A percentile compares a stretch with the other conserved stretches of the same genome.
Conservation (phyloP, 1,140 invertebrate species). For the Temnothorax nylanderi region DNA sequence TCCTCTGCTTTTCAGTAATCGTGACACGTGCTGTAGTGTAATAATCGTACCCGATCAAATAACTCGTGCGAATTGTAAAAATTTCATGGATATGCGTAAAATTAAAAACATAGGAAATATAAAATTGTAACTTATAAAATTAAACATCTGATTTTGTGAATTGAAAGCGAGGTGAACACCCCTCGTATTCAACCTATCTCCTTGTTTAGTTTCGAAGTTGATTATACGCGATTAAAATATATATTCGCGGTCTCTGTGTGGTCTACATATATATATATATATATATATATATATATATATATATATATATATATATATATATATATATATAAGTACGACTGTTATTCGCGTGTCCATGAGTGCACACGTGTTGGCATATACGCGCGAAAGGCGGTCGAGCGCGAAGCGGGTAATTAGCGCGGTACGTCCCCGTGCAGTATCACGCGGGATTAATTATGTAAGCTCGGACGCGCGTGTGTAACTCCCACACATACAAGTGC, state of each 20-base stretch:
- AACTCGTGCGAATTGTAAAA: neutral
- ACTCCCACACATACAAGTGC: conserved; percentile 37
- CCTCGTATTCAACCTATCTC: neutral
- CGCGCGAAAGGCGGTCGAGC: conserved; percentile 59
- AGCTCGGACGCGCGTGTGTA: conserved; percentile 53
- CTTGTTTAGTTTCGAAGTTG: conserved; percentile 7
- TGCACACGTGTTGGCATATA: neutral
- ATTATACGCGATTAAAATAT: conserved; percentile 51
- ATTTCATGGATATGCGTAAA: neutral
- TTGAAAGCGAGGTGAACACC: conserved; percentile 6
- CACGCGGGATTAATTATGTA: conserved; percentile 74
- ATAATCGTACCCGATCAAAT: conserved; percentile 29
- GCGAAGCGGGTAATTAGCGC: conserved; percentile 74
- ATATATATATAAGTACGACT: neutral
- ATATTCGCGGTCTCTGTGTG: neutral
- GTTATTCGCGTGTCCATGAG: neutral
- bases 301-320: no score
- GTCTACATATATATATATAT: neutral
- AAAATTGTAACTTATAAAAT: neutral
- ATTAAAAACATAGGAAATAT: neutral
- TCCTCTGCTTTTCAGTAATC: neutral
- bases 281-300: neutral
- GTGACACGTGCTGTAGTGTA: neutral
- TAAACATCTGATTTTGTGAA: neutral
- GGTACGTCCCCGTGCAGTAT: conserved; percentile 61